Percentiles rank a stretch among this genome's conserved stretches.
phyloP scores from a whole-genome alignment of 2,888 invertebrate genomes.

The Muschampia plurimacula region DNA sequence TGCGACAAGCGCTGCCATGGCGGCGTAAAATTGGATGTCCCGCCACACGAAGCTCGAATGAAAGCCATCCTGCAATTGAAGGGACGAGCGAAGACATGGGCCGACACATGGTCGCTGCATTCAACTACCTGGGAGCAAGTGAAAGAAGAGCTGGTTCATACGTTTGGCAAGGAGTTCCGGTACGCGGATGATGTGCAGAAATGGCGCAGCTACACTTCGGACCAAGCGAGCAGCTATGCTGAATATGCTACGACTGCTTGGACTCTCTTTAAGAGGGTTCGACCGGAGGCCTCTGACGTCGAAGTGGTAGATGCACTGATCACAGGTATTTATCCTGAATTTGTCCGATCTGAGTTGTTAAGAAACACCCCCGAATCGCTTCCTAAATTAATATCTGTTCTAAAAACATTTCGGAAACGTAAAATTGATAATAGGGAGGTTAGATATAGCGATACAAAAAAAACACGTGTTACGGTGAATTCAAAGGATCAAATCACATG shows the following conservation, averaged over 20 bases:
- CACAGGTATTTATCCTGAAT: conserved; percentile 1
- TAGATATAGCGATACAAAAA: not conserved
- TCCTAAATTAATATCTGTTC: not conserved
- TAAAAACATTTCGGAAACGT: not conserved
- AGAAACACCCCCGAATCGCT: not conserved
- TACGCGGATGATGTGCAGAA: not conserved
- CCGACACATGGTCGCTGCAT: not conserved
- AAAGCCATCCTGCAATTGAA: not conserved
- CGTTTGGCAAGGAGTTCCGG: not conserved
- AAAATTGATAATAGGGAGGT: not conserved
- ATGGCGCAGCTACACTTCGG: not conserved
- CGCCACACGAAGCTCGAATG: not conserved
- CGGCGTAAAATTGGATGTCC: not conserved
- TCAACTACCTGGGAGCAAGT: not conserved
- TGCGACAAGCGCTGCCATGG: not conserved
- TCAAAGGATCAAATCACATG: not conserved
- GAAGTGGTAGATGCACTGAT: not conserved
- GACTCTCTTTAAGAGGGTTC: not conserved
- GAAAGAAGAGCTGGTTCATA: not conserved
- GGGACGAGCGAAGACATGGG: not conserved
- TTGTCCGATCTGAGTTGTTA: not conserved
- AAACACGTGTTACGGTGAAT: not conserved
- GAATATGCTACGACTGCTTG: not conserved
- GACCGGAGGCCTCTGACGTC: not conserved
- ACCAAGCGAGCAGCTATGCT: not conserved